Evolutionary conservation across 2,113 vertebrate species (phyloP).

Genomic region (Scortum barcoo): DNA sequence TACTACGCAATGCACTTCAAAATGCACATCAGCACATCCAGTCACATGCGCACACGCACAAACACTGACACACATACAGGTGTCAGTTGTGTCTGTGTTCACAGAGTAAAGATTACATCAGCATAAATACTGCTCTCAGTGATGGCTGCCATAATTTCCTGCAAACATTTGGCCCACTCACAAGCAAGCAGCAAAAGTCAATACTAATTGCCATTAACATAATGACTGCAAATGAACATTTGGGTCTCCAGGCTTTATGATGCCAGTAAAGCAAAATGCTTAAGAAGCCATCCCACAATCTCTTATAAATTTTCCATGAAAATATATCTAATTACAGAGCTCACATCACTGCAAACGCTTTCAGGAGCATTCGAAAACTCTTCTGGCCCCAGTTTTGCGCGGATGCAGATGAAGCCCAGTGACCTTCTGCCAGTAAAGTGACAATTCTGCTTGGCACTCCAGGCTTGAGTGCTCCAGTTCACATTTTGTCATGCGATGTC

Average conservation of each 20-base stretch:
- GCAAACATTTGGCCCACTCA: constrained; percentile 64
- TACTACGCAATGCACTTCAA: constrained; percentile 40
- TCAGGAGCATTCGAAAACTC: constrained; percentile 37
- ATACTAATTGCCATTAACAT: constrained; percentile 77
- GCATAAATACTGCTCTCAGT: constrained; percentile 57
- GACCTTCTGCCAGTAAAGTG: constrained; percentile 50
- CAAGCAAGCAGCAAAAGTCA: constrained; percentile 68
- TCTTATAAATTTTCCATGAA: constrained; percentile 30
- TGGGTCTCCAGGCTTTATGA: constrained; percentile 56
- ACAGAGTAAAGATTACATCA: constrained; percentile 50
- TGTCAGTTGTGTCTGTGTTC: constrained; percentile 32
- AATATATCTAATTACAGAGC: constrained; percentile 53
- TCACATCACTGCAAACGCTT: constrained; percentile 34
- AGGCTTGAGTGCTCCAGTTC: constrained; percentile 36
- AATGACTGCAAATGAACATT: constrained; percentile 78
- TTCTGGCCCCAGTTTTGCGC: constrained; percentile 17
- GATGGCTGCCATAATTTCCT: constrained; percentile 62
- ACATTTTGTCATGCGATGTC: constrained; percentile 56
- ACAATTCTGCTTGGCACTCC: constrained; percentile 39
- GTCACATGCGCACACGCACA: constrained; percentile 15
- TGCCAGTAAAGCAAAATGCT: constrained; percentile 64
- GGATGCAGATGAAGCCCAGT: constrained; percentile 28
- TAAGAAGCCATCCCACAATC: constrained; percentile 50
- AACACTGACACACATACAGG: constrained; percentile 14
- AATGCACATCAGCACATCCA: constrained; percentile 46